phyloP scores from a whole-genome alignment of 2,797 vertebrate genomes.

The Vespertilio murinus region DNA sequence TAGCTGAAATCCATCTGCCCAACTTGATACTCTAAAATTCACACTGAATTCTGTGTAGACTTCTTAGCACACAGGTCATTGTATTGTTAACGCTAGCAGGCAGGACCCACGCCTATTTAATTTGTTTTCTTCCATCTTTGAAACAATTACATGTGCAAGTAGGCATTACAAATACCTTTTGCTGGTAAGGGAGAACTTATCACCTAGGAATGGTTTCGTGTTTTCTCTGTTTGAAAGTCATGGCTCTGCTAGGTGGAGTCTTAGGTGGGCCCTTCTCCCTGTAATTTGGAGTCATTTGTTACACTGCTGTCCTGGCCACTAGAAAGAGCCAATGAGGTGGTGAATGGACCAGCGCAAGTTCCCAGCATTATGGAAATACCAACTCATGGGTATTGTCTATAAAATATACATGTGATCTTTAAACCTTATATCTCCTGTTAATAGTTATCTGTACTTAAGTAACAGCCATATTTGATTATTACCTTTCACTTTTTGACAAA shows the following conservation, averaged over 20 bases:
- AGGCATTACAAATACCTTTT: background rate
- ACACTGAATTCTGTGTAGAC: background rate
- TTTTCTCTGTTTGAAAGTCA: background rate
- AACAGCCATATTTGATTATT: background rate
- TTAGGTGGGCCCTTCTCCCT: background rate
- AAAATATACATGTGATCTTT: background rate
- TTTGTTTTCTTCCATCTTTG: background rate
- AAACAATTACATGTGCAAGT: background rate
- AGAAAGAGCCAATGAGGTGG: background rate
- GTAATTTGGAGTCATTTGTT: background rate
- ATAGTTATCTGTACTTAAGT: background rate
- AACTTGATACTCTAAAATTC: conserved; percentile 16
- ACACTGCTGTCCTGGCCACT: background rate
- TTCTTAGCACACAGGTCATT: background rate
- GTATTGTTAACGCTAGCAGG: background rate
- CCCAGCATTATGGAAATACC: background rate
- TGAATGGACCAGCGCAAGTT: too few species aligned
- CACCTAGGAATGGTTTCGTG: background rate
- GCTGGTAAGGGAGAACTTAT: background rate
- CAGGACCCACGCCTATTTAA: background rate
- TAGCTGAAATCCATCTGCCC: background rate
- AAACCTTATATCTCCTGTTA: background rate
- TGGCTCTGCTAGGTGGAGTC: background rate
- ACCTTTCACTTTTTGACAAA: background rate
- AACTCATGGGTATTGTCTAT: background rate